Evolutionary conservation across 2,797 vertebrate species (phyloP).

Genomic region (Lithobates sylvaticus): DNA sequence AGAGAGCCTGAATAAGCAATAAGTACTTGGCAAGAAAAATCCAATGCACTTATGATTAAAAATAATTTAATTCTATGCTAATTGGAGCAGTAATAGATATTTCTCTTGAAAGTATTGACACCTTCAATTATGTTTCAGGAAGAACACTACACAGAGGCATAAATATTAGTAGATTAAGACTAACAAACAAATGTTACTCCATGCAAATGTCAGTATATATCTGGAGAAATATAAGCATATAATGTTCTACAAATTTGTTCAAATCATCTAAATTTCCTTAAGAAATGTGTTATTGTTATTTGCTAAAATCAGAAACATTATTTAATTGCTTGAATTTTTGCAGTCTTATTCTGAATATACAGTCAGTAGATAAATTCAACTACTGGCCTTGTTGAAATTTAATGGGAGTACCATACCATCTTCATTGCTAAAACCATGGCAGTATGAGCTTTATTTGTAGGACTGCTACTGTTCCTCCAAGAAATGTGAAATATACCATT

Average conservation of each 20-base stretch:
- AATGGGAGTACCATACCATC: too few relatives aligned
- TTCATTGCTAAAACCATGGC: too few relatives aligned
- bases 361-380: too few relatives aligned
- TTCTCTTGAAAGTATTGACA: constrained; percentile 58
- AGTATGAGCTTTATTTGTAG: too few relatives aligned
- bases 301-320: too few relatives aligned
- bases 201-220: constrained; percentile 33
- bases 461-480: too few relatives aligned
- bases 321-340: too few relatives aligned
- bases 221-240: constrained; percentile 8
- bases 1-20: constrained; percentile 29
- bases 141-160: constrained; percentile 10
- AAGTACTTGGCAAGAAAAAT: constrained; percentile 43
- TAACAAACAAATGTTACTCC: constrained; percentile 45
- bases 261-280: too few relatives aligned
- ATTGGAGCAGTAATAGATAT: constrained; percentile 57
- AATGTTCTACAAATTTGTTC: neutral
- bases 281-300: too few relatives aligned
- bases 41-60: constrained; percentile 54
- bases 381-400: too few relatives aligned
- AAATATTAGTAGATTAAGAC: constrained; percentile 43
- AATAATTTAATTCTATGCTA: constrained; percentile 57
- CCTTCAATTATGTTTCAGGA: constrained; percentile 55
- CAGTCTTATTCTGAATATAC: too few relatives aligned
- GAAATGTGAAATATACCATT: too few relatives aligned